phyloP scores from a whole-genome alignment of 2,888 invertebrate species.

The Melinopterus prodromus region DNA sequence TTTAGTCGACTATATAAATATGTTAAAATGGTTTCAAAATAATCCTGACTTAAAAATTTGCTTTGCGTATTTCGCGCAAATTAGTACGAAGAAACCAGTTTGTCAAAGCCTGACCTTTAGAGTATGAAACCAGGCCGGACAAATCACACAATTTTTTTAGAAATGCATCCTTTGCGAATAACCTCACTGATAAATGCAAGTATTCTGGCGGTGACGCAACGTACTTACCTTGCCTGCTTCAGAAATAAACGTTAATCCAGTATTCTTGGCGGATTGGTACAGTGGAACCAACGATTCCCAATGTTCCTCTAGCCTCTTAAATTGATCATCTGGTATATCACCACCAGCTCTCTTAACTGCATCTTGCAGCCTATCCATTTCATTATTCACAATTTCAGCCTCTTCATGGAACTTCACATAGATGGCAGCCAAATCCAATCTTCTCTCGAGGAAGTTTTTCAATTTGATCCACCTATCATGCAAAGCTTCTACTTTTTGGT shows the following conservation, averaged over 20 bases:
- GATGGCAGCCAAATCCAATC: slow-evolving; percentile 72
- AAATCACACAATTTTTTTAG: neutral
- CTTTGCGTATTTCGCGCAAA: no score
- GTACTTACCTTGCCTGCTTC: slow-evolving; percentile 65
- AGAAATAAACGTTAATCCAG: slow-evolving; percentile 73
- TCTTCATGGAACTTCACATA: slow-evolving; percentile 78
- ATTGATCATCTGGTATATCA: slow-evolving; percentile 62
- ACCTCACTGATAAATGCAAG: neutral
- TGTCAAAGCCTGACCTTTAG: no score
- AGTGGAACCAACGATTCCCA: slow-evolving; percentile 72
- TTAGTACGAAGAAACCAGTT: no score
- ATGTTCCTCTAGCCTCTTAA: slow-evolving; percentile 67
- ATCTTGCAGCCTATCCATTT: slow-evolving; percentile 72
- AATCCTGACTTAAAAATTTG: no score
- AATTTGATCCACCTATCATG: slow-evolving; percentile 71
- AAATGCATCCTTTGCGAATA: neutral
- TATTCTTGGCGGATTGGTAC: slow-evolving; percentile 71
- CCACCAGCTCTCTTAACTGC: slow-evolving; percentile 63
- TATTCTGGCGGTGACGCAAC: neutral
- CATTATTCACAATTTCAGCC: slow-evolving; percentile 70
- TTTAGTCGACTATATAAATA: no score
- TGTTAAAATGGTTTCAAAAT: no score
- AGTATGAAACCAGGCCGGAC: no score
- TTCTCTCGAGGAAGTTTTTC: slow-evolving; percentile 67
- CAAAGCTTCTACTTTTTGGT: slow-evolving; percentile 69